Base-by-base conservation (phyloP, 2,888 invertebrate species). In the Tanypteryx hageni region DNA sequence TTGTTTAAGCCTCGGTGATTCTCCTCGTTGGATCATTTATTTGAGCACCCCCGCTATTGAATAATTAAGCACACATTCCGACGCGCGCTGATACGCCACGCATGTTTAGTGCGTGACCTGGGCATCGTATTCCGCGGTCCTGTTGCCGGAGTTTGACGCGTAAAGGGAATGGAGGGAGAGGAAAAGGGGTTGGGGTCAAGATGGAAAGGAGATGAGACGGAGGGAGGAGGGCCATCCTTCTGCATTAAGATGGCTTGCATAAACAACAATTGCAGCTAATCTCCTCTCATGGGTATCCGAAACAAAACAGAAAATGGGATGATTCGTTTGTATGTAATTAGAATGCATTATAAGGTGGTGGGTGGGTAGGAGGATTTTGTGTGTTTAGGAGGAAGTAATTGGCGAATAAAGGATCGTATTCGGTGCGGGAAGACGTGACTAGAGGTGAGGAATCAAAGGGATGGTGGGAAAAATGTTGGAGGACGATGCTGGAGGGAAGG, bases 211-310 rank as follows among this genome's bases (percentile, higher is more conserved):
- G 76, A 11, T 76, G 27, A 76, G 76, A 76, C 8, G 27, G 9
- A 27, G 22, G 13, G 76, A 27, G 76, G 27, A 27, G 27, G 76
- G 10, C 76, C 22, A 27, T 27, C 76, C 27, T 22, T 76, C 76
- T 76, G 76, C 76, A 76, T 76, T 22, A n/a, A n/a, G n/a, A n/a
- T n/a, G n/a, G 76, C 76, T 76, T 76, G 76, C 76, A 76, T 76
- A 76, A 76, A 76, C 76, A 76, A 76, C 22, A 10, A 22, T 76
- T 27, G 22, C 76, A 2, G 0, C 76, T 76, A 76, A 76, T 76
- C 5, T 9, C 7, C 22, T 27, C 76, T 76, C 76, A 27, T 22
- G 22, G 9, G 68, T 68, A 68, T 68, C 8, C 22, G 76, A 27
- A 76, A 22, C 76, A 76, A 76, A 76, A 76, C 76, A 76, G 76